Evolutionary conservation across 2,888 invertebrate species (phyloP), one percentile per base, ranked within the genome.

Genomic region (Phyllotreta striolata): DNA sequence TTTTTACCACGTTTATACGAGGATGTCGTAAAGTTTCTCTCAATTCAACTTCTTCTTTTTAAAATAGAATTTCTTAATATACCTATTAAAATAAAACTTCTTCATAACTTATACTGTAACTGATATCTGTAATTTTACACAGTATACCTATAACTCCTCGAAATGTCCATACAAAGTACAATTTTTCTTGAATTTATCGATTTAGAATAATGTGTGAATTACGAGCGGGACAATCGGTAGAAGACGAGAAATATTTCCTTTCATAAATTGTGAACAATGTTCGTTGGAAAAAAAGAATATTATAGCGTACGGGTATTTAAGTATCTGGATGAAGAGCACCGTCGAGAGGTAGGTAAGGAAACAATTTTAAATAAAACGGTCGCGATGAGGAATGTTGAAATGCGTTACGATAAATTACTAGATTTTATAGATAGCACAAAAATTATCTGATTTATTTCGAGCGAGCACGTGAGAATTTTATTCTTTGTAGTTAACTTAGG

Each of bases 391-490:
- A 72, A 73, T 73, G 72, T 67, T 71, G 71, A 72, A 73, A 71
- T 71, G 69, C 70, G 69, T 71, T 68, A 70, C 69, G 66, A 72
- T 72, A 73, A 72, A 73, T 73, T 70, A 69, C 70, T 73, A 72
- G 70, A 72, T 73, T 72, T 73, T 69, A 71, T 71, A 71, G 70
- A 69, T 73, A 72, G 71, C 72, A 67, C 72, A 72, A 73, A 73
- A 73, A 73, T 73, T 57, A 63, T 68, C 69, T 73, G 72, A 73
- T 72, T 72, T 72, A 73, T 72, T 66, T 63, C 60, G 51, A 52
- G 66, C 60, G 68, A 67, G 69, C 73, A 73, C 73, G 73, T 73
- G 73, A 73, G 72, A 72, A 73, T 73, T 73, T 72, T 71, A 70
- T 71, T 66, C 70, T 66, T 66, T 60, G 66, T 71, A 69, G 69